Evolutionary conservation across 2,113 vertebrate genomes (phyloP).

Genomic region (Todiramphus chloris): DNA sequence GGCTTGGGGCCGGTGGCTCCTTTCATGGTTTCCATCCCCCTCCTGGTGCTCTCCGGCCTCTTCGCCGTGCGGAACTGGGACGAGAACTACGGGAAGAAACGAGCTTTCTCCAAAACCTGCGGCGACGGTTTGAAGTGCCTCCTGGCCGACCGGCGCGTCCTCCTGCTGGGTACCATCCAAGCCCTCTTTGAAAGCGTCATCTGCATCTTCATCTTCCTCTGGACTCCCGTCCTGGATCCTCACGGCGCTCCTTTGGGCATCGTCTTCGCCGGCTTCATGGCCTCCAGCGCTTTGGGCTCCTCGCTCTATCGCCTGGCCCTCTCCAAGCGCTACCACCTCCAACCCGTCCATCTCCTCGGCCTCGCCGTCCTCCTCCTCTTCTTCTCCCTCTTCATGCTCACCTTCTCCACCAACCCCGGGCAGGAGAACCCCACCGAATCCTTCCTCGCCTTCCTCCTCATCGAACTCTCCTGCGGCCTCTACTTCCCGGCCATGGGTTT

Average conservation of each 20-base stretch:
- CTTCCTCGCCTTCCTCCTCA: slow-evolving; percentile 89
- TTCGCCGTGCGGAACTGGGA: slow-evolving; percentile 86
- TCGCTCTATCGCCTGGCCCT: slow-evolving; percentile 86
- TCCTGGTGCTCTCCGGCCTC: slow-evolving; percentile 78
- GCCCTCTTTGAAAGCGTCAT: slow-evolving; percentile 93
- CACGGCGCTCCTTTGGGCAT: slow-evolving; percentile 88
- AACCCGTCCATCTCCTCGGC: slow-evolving; percentile 88
- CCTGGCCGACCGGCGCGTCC: slow-evolving; percentile 84
- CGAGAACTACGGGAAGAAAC: slow-evolving; percentile 78
- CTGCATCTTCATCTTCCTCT: slow-evolving; percentile 94
- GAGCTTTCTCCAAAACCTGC: slow-evolving; percentile 79
- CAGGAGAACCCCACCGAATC: slow-evolving; percentile 87
- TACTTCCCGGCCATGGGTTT: slow-evolving; percentile 94
- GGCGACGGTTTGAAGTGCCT: slow-evolving; percentile 86
- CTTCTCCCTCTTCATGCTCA: slow-evolving; percentile 92
- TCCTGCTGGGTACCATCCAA: slow-evolving; percentile 88
- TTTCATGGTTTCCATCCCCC: slow-evolving; percentile 87
- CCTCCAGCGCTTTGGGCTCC: slow-evolving; percentile 87
- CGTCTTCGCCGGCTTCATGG: slow-evolving; percentile 91
- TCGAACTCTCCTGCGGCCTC: slow-evolving; percentile 89
- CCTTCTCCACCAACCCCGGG: slow-evolving; percentile 87
- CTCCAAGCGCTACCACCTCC: slow-evolving; percentile 84
- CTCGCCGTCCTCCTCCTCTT: slow-evolving; percentile 88
- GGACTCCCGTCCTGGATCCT: slow-evolving; percentile 92
- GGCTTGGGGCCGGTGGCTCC: slow-evolving; percentile 89